Conservation (phyloP, 2,113 vertebrate species). For the Phodopus roborovskii region DNA sequence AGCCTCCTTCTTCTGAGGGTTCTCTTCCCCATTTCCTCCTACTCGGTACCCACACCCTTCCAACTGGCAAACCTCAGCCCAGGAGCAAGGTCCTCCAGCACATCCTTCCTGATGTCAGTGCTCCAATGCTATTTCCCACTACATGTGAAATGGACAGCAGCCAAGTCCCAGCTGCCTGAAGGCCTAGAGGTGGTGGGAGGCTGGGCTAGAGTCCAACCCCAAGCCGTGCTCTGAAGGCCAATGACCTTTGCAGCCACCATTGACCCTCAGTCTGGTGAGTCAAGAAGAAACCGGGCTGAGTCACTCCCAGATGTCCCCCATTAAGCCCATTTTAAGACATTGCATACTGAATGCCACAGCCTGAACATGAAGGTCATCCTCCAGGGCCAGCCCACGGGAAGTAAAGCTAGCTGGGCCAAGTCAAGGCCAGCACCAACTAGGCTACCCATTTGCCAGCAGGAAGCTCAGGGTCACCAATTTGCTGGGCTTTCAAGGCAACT, state of each 20-base stretch:
- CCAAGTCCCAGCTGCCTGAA: not conserved
- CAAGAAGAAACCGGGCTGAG: slow-evolving; percentile 39
- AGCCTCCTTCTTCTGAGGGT: not conserved
- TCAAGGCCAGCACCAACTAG: not conserved
- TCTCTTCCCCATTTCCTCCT: not conserved
- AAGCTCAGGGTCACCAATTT: slow-evolving; percentile 62
- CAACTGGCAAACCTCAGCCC: not conserved
- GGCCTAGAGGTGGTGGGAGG: not conserved
- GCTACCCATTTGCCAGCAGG: slow-evolving; percentile 58
- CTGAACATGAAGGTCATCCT: not conserved
- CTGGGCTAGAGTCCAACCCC: not conserved
- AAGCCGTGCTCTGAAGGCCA: slow-evolving; percentile 12
- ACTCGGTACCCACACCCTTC: not conserved
- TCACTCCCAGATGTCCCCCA: slow-evolving; percentile 53
- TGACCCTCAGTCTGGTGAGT: slow-evolving; percentile 49
- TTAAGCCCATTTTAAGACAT: not conserved
- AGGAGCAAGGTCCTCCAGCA: not conserved
- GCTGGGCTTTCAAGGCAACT: slow-evolving; percentile 65
- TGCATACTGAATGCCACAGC: not conserved
- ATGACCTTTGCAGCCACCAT: slow-evolving; percentile 47
- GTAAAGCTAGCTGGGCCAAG: not conserved
- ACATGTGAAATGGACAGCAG: not conserved
- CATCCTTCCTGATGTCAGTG: not conserved
- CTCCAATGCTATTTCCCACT: not conserved
- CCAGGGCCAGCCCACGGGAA: not conserved